Percentiles rank a stretch among this genome's conserved stretches.
These are phyloP conservation scores for Alligator sinensis DNA, from an alignment of 2,113 vertebrate genomes.

Conservation along the genomic window DNA sequence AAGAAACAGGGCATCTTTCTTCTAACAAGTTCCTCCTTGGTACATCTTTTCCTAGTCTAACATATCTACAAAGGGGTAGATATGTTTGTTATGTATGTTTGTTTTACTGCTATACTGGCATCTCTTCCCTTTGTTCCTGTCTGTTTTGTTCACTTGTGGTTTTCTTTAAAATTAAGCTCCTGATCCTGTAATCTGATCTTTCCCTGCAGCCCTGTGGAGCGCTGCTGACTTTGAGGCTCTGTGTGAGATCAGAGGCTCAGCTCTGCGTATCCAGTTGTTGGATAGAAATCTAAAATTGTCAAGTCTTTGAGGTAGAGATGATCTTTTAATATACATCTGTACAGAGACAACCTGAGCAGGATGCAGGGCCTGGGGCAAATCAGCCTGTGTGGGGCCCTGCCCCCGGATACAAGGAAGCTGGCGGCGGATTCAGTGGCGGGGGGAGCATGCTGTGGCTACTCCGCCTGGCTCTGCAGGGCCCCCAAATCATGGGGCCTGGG, in stretches of 20 bases:
- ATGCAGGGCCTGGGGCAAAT: no score
- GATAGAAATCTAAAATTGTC: not conserved
- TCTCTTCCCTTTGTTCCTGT: not conserved
- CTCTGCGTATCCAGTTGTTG: not conserved
- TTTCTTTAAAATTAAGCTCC: not conserved
- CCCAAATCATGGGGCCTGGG: no score
- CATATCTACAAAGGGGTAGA: not conserved
- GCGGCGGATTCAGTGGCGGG: no score
- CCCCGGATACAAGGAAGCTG: no score
- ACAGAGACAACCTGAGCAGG: not conserved
- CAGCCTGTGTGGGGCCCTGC: no score
- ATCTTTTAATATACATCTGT: not conserved
- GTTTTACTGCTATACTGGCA: not conserved
- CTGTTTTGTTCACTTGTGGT: not conserved
- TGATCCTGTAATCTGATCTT: not conserved
- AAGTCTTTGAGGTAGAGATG: not conserved
- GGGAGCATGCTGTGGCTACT: no score
- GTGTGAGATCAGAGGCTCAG: not conserved
- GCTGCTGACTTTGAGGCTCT: not conserved
- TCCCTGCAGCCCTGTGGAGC: not conserved
- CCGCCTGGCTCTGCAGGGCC: no score
- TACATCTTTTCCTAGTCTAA: not conserved
- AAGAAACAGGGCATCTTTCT: no score
- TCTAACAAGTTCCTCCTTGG: no score
- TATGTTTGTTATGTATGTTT: not conserved